Conservation (phyloP, 2,797 vertebrate species). For the Sciurus carolinensis region DNA sequence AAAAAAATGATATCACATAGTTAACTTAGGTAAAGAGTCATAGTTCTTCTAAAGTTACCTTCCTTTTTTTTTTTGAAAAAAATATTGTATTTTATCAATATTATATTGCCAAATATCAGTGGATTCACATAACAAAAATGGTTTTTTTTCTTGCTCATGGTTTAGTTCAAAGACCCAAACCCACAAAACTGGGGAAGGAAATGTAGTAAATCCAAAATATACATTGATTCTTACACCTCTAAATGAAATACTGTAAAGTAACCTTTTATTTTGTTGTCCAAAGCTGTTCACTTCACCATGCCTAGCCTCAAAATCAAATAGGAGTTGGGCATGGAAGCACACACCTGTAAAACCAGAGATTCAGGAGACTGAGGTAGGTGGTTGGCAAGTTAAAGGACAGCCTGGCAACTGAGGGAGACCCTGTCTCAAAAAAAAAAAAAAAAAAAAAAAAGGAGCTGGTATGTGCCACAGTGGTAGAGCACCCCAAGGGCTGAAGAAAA, state of each 20-base stretch:
- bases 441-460: too few species aligned
- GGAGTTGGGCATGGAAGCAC: too few species aligned
- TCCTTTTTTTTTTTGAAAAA: neutral
- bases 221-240: neutral
- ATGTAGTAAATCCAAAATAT: neutral
- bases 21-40: neutral
- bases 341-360: too few species aligned
- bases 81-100: neutral
- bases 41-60: neutral
- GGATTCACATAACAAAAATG: neutral
- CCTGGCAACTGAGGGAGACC: too few species aligned
- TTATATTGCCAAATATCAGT: constrained; percentile 7
- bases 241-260: neutral
- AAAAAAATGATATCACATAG: neutral
- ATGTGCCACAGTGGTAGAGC: too few species aligned
- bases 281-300: neutral
- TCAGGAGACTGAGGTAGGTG: too few species aligned
- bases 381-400: too few species aligned
- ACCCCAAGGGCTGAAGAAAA: too few species aligned
- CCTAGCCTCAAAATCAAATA: neutral
- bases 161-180: neutral
- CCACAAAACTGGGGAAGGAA: neutral
- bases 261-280: neutral
- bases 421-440: too few species aligned
- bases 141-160: neutral